Evolutionary conservation across 1,140 invertebrate genomes (phyloP), one percentile per base, ranked within the genome.

Genomic region (Tribolium castaneum): DNA sequence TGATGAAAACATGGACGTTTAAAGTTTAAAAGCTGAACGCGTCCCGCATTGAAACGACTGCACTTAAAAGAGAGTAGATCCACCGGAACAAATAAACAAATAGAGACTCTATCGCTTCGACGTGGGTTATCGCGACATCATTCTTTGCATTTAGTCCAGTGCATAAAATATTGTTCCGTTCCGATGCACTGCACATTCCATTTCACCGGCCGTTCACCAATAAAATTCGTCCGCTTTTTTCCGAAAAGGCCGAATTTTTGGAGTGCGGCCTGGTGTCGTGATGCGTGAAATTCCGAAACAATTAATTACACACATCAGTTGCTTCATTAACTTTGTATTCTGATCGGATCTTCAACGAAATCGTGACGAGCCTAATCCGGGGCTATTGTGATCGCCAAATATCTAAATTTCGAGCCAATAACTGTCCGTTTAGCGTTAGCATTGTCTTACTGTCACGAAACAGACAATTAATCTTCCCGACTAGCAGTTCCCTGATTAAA

Each of bases 341-440:
- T 30, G 25, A 30, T 19, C 54, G 19, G 59, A 59, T 35, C 34
- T 35, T 35, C 34, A 6, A 34, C n/a, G 34, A 35, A 66, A 66
- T 66, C 59, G 22, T 30, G 22, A 19, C 52, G 7, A 16, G 56
- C 22, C 7, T 16, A 10, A 62, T 22, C 22, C 22, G 56, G 9
- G 9, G 7, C 25, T 12, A 35, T 35, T 66, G 30, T 66, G 34
- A 66, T 35, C 59, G 30, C 45, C 25, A 66, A 66, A 66, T 66
- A 66, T 66, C 59, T 66, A 66, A 66, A 66, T 66, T 62, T 66
- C n/a, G 13, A 66, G 7, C 59, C 59, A 66, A 66, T 66, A 66
- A 66, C 59, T 66, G 59, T 66, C 59, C 59, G 30, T 66, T 66
- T 66, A 66, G 59, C 59, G 59, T 66, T 66, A 66, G 22, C 30